Percentiles rank a stretch among this genome's conserved stretches.
These are phyloP conservation scores for Crocodylus rhombifer DNA, from an alignment of 2,797 vertebrate genomes.

Conservation along the genomic window DNA sequence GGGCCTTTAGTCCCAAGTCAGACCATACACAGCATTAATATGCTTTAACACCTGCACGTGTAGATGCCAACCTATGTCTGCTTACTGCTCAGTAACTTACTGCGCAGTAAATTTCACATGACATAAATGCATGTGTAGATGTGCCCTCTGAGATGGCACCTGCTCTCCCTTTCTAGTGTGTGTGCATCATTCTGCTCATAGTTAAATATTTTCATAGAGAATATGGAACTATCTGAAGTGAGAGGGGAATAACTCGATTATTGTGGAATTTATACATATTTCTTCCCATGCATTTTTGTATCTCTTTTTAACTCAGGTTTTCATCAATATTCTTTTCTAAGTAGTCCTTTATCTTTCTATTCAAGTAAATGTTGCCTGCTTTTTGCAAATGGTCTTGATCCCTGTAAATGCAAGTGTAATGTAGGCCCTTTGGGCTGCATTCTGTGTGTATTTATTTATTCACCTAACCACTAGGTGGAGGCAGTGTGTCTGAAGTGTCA, in stretches of 20 bases:
- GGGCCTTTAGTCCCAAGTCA: too few species aligned
- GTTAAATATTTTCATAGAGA: not conserved
- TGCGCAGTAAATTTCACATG: too few species aligned
- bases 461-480: not conserved
- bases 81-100: too few species aligned
- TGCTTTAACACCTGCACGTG: too few species aligned
- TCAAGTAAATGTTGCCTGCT: fast-evolving
- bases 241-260: not conserved
- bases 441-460: not conserved
- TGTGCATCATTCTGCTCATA: not conserved
- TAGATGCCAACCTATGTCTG: too few species aligned
- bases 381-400: not conserved
- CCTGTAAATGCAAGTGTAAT: not conserved
- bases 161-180: not conserved
- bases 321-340: too few species aligned
- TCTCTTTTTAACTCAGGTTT: not conserved
- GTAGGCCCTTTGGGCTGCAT: fast-evolving
- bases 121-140: too few species aligned
- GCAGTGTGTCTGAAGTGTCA: not conserved
- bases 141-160: not conserved
- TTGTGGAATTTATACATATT: not conserved
- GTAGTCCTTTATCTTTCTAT: not conserved
- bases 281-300: fast-evolving
- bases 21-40: too few species aligned
- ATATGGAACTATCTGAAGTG: not conserved